phyloP scores from a whole-genome alignment of 2,113 vertebrate genomes.

The Nothoprocta pentlandii region DNA sequence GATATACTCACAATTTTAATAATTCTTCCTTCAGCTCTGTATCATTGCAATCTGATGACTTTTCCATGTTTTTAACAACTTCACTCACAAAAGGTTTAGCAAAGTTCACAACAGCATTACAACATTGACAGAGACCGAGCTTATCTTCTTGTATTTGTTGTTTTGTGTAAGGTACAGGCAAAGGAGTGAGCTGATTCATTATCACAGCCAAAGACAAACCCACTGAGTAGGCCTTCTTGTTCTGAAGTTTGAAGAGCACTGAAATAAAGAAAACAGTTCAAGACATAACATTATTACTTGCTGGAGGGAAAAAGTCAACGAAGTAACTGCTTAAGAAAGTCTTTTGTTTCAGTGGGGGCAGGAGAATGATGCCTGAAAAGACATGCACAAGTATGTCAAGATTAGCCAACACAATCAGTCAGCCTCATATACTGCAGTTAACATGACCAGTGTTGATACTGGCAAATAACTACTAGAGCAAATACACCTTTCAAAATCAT shows the following conservation, averaged over 20 bases:
- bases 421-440: neutral
- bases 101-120: conserved; percentile 82
- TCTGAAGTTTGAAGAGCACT: conserved; percentile 87
- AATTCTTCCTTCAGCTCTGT: conserved; percentile 86
- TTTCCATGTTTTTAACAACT: conserved; percentile 71
- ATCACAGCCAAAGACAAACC: conserved; percentile 85
- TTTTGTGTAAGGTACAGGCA: conserved; percentile 91
- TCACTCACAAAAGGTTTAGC: conserved; percentile 87
- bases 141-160: conserved; percentile 87
- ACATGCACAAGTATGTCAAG: neutral
- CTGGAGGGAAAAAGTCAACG: neutral
- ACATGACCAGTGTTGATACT: neutral
- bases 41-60: conserved; percentile 61
- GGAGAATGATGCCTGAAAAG: neutral
- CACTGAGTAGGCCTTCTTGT: conserved; percentile 82
- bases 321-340: neutral
- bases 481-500: neutral
- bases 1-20: conserved; percentile 88
- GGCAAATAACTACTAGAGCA: neutral
- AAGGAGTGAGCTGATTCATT: conserved; percentile 85
- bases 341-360: neutral
- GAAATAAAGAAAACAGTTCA: conserved; percentile 38
- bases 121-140: conserved; percentile 86
- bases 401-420: neutral
- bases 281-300: neutral